Base-by-base conservation (phyloP, 2,797 vertebrate genomes). In the Clamator glandarius region DNA sequence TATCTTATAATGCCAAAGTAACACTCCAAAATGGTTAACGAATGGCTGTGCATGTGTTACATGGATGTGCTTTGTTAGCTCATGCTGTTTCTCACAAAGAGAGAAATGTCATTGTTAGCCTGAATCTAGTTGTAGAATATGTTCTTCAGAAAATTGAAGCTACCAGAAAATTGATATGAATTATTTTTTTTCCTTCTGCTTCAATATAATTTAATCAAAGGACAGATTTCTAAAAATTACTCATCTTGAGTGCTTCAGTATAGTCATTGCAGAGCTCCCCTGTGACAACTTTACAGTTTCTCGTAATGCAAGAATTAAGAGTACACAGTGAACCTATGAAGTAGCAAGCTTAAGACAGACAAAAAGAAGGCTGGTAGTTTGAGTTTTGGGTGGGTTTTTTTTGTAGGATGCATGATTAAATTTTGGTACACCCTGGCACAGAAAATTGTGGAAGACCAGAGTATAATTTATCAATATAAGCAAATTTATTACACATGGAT, bases 181-280 rank as follows among this genome's bases (percentile, higher is more conserved):
- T 94, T 93, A 88, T 88, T 91, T 84, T 16, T 70, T 93, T 93
- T 88, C 36, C 41, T 84, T 92, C 82, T 92, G 63, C 41, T 84
- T 87, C 90, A 82, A 69, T 84, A 90, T 77, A 58, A 46, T 79
- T 29, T 67, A 94, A 96, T 92, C 87, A 93, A 93, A 94, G 36
- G 57, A 46, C 59, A 94, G 79, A 92, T 95, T 93, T 84, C 76
- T 95, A 79, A 95, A 83, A 91, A 95, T 96, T 85, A 75, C 93
- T 90, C 77, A 84, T 93, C 87, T 81, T 74, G 31, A 93, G 70
- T 58, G 55, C 80, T 79, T 86, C 67, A 51, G 21, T 25, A 48
- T 82, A 92, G 77, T 87, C 84, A 89, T 92, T 63, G 63, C 48
- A 84, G 55, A 52, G 46, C 57, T 90, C 67, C 42, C 79, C 28